A percentile compares a stretch with the other conserved stretches of the same genome.
Evolutionary conservation across 92 coral and sea anemone genomes (phyloP).

Genomic region (Virgularia gustaviana): DNA sequence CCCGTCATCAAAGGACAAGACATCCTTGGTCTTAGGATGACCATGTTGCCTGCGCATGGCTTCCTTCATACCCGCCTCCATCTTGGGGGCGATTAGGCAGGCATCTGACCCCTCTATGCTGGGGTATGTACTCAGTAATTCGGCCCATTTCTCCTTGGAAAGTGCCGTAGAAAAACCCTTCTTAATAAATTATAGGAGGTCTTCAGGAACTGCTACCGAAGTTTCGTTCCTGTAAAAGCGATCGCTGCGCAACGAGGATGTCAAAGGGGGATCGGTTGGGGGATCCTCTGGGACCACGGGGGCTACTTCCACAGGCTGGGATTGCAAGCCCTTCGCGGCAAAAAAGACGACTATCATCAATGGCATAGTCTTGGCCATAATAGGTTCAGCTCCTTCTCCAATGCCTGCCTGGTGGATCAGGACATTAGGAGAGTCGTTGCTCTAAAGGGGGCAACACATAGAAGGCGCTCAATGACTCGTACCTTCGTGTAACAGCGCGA

Average conservation of each 20-base stretch:
- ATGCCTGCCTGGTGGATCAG: slow-evolving; percentile 45
- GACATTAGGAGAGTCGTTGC: no score
- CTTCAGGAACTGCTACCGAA: slow-evolving; percentile 29
- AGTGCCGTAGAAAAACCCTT: no score
- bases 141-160: no score
- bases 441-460: slow-evolving; percentile 14
- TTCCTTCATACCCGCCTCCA: slow-evolving; percentile 56
- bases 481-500: slow-evolving; percentile 22
- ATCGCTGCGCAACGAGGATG: slow-evolving; percentile 20
- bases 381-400: neutral
- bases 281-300: neutral
- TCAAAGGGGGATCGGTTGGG: neutral
- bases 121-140: slow-evolving; percentile 39
- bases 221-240: slow-evolving; percentile 39
- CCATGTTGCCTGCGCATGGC: slow-evolving; percentile 49
- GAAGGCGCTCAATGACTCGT: slow-evolving; percentile 56
- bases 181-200: slow-evolving; percentile 39
- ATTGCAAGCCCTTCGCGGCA: neutral
- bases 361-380: slow-evolving; percentile 1
- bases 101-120: slow-evolving; percentile 40
- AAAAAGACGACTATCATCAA: neutral
- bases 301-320: neutral
- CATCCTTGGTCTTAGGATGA: slow-evolving; percentile 46
- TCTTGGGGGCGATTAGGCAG: slow-evolving; percentile 38
- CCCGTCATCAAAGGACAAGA: slow-evolving; percentile 44